phyloP scores from a whole-genome alignment of 2,113 vertebrate genomes.

The Vulpes ferrilata region DNA sequence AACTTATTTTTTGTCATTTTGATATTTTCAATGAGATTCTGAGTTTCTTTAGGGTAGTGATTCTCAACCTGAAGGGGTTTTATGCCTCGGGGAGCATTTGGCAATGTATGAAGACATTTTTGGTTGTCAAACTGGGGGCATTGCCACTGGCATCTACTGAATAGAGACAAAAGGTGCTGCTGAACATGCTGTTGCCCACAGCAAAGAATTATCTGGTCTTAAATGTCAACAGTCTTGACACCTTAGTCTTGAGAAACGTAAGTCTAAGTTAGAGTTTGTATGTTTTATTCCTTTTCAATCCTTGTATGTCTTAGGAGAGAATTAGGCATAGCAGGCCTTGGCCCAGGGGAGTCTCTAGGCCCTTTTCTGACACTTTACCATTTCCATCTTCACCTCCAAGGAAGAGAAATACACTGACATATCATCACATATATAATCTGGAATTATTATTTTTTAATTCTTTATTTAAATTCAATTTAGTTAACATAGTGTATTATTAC shows the following conservation, averaged over 20 bases:
- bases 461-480: not conserved
- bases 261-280: not conserved
- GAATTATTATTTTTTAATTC: not conserved
- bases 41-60: not conserved
- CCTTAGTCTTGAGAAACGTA: not conserved
- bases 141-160: not conserved
- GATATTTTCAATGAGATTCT: not conserved
- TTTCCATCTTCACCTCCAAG: not conserved
- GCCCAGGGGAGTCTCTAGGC: not conserved
- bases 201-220: not conserved
- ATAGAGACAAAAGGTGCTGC: no score
- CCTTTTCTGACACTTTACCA: not conserved
- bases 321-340: not conserved
- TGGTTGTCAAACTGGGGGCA: not conserved
- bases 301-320: not conserved
- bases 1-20: not conserved
- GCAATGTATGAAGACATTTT: not conserved
- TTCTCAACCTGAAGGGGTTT: not conserved
- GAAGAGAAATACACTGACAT: not conserved
- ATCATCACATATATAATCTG: not conserved
- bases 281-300: not conserved
- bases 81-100: not conserved
- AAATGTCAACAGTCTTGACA: not conserved
- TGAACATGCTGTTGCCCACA: fast-evolving
- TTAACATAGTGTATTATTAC: not conserved